These are phyloP conservation scores for Formica aserva DNA, from an alignment of 2,888 invertebrate genomes.

Conservation along the genomic window DNA sequence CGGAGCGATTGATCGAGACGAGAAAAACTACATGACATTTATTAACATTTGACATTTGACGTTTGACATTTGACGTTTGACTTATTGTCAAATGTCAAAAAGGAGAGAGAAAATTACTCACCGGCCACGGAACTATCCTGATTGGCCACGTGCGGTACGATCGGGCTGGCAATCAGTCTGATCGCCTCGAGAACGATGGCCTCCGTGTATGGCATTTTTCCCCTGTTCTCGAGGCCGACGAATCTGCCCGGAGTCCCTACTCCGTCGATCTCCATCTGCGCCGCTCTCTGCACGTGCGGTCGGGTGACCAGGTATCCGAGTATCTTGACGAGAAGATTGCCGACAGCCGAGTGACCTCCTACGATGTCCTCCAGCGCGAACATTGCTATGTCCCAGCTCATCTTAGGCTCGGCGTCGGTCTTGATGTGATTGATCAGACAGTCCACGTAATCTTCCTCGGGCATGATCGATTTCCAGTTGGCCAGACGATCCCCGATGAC, in stretches of 20 bases:
- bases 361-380: conserved; percentile 87
- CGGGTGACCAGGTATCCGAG: conserved; percentile 87
- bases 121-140: conserved; percentile 88
- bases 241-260: conserved; percentile 72
- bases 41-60: too few relatives aligned
- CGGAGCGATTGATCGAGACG: neutral
- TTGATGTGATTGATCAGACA: conserved; percentile 87
- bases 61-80: too few relatives aligned
- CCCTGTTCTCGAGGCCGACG: conserved; percentile 86
- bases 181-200: conserved; percentile 89
- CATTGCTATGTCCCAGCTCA: conserved; percentile 87
- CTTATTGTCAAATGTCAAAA: neutral
- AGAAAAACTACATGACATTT: neutral
- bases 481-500: conserved; percentile 86
- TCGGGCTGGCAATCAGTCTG: conserved; percentile 89
- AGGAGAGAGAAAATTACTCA: conserved; percentile 81
- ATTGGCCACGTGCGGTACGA: conserved; percentile 90
- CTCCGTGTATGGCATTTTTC: conserved; percentile 88
- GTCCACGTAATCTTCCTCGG: conserved; percentile 88
- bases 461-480: conserved; percentile 79
- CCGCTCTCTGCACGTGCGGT: conserved; percentile 87
- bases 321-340: conserved; percentile 88
- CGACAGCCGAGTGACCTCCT: conserved; percentile 89
- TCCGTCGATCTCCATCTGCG: conserved; percentile 87
- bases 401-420: conserved; percentile 83